Conservation (phyloP, 2,797 vertebrate genomes). For the Leontocebus nigricollis region DNA sequence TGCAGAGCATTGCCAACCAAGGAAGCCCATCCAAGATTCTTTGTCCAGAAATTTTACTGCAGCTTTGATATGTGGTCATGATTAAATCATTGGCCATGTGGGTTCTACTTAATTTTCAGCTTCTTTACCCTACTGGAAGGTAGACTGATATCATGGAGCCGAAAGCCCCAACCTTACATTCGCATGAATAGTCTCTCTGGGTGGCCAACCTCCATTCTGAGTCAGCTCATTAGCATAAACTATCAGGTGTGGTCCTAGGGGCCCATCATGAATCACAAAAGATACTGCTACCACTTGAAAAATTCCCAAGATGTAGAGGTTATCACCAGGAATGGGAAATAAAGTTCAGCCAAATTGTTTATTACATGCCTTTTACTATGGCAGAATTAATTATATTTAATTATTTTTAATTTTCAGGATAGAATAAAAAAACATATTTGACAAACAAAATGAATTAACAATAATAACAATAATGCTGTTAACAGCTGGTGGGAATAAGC, state of each 20-base stretch:
- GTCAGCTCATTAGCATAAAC: neutral
- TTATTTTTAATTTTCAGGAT: neutral
- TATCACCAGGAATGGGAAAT: neutral
- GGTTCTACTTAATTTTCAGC: neutral
- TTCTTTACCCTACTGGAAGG: neutral
- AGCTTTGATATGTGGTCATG: neutral
- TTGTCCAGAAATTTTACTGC: neutral
- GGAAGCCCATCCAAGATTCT: neutral
- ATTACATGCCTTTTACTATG: neutral
- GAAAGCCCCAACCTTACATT: neutral
- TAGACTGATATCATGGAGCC: neutral
- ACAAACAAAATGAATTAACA: neutral
- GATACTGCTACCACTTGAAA: neutral
- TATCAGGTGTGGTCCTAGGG: neutral
- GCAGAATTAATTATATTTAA: neutral
- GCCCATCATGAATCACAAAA: neutral
- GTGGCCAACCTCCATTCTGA: neutral
- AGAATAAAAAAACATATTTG: neutral
- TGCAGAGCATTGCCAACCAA: neutral
- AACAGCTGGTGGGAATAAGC: neutral
- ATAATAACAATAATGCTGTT: neutral
- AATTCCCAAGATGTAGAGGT: neutral
- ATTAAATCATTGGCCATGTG: neutral
- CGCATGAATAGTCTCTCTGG: neutral
- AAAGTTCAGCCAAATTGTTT: neutral